phyloP scores from a whole-genome alignment of 2,113 vertebrate genomes.

The Mirza zaza region DNA sequence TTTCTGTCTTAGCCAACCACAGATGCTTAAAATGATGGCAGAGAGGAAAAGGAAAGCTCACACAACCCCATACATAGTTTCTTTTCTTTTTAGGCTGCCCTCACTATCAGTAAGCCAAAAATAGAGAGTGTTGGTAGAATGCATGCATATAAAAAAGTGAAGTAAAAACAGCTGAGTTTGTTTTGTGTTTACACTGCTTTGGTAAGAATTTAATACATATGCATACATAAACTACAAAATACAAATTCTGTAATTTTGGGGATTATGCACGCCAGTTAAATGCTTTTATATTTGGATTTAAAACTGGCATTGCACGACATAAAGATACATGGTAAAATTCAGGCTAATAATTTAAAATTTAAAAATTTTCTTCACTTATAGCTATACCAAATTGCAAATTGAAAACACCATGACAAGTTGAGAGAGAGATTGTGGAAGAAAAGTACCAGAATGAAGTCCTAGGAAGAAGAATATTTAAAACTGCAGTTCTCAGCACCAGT shows the following conservation, averaged over 20 bases:
- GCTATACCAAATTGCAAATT: neutral
- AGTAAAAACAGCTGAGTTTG: neutral
- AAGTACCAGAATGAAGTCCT: neutral
- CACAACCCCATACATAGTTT: accelerated
- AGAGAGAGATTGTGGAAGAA: neutral
- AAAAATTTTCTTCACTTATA: neutral
- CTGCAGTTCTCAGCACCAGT: neutral
- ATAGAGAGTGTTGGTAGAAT: neutral
- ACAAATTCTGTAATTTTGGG: neutral
- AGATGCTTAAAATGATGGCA: neutral
- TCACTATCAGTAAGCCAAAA: neutral
- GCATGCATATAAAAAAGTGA: neutral
- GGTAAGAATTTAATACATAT: neutral
- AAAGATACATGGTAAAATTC: neutral
- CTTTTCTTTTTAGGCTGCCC: neutral
- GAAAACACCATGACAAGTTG: neutral
- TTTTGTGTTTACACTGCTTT: neutral
- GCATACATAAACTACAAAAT: neutral
- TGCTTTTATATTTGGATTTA: neutral
- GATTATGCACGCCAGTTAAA: neutral
- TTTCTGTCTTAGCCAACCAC: neutral
- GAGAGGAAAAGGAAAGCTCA: neutral
- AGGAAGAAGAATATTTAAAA: neutral
- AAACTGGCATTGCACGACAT: neutral
- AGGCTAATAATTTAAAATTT: neutral